Conservation (phyloP, 2,113 vertebrate genomes). For the Etheostoma cragini region DNA sequence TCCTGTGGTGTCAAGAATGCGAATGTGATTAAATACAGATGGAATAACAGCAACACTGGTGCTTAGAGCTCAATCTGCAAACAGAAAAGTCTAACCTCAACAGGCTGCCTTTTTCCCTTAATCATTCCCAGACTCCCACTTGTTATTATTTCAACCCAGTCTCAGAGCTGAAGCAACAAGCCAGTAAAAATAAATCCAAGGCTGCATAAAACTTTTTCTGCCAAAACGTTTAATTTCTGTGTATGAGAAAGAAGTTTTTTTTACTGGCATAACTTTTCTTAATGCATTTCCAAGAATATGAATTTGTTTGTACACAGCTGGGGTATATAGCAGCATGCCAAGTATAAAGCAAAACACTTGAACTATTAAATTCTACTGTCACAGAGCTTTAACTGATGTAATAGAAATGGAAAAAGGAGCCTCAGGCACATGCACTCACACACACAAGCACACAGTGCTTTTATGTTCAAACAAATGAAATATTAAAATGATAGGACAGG, state of each 20-base stretch:
- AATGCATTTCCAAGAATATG: neutral
- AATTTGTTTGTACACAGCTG: conserved; percentile 5
- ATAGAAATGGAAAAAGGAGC: conserved; percentile 66
- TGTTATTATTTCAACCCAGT: conserved; percentile 83
- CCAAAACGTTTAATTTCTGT: conserved; percentile 51
- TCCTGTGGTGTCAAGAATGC: conserved; percentile 87
- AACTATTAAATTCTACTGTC: conserved; percentile 43
- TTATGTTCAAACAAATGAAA: conserved; percentile 15
- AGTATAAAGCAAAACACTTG: conserved; percentile 21
- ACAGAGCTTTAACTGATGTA: conserved; percentile 66
- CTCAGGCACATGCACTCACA: conserved; percentile 38
- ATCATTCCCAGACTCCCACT: conserved; percentile 88
- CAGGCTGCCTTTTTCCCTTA: conserved; percentile 84
- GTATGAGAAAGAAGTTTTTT: conserved; percentile 41
- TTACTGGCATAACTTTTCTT: conserved; percentile 12
- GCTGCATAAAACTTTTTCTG: conserved; percentile 62
- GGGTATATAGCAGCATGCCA: conserved; percentile 3
- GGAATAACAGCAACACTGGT: conserved; percentile 87
- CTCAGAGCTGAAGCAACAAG: conserved; percentile 71
- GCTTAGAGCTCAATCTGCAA: conserved; percentile 89
- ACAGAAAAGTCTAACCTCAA: conserved; percentile 90
- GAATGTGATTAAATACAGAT: conserved; percentile 91
- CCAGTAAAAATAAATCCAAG: conserved; percentile 77
- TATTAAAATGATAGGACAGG: conserved; percentile 22
- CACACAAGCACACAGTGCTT: conserved; percentile 6